These are phyloP conservation scores for Cataglyphis livida DNA, from an alignment of 2,888 invertebrate species.

Conservation along the genomic window DNA sequence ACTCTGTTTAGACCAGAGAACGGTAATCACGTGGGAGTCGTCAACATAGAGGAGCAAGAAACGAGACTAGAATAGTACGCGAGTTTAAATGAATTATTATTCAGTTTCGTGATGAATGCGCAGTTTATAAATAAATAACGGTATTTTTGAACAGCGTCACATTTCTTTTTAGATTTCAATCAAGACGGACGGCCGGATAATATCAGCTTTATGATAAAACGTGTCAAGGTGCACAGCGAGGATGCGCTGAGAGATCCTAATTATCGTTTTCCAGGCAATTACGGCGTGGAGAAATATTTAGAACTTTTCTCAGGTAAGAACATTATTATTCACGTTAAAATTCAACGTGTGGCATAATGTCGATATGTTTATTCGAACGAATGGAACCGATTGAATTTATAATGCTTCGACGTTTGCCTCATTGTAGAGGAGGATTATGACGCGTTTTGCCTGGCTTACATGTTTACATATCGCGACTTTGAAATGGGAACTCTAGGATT, in stretches of 20 bases:
- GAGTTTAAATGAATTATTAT: conserved; percentile 27
- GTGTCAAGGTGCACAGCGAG: conserved; percentile 96
- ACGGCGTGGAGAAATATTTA: conserved; percentile 99
- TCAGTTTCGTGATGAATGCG: conserved; percentile 7
- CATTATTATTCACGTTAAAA: background rate
- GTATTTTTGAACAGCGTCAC: background rate
- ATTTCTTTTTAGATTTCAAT: conserved; percentile 88
- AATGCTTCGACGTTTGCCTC: conserved; percentile 32
- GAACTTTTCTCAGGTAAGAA: conserved; percentile 97
- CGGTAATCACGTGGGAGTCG: conserved; percentile 28
- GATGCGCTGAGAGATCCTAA: conserved; percentile 94
- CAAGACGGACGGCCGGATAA: conserved; percentile 96
- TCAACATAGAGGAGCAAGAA: conserved; percentile 17
- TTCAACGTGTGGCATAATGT: background rate
- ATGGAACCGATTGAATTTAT: conserved; percentile 10
- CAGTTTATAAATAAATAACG: conserved; percentile 11
- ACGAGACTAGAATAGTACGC: conserved; percentile 17
- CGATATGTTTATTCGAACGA: background rate
- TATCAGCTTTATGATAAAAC: conserved; percentile 98
- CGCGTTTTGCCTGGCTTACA: conserved; percentile 99
- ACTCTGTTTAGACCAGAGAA: conserved; percentile 11
- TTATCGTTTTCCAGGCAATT: conserved; percentile 97
- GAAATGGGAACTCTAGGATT: conserved; percentile 98
- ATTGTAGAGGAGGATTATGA: conserved; percentile 97
- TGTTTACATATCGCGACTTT: conserved; percentile 99